Conservation (phyloP, 2,888 invertebrate species). For the Diabrotica balteata region DNA sequence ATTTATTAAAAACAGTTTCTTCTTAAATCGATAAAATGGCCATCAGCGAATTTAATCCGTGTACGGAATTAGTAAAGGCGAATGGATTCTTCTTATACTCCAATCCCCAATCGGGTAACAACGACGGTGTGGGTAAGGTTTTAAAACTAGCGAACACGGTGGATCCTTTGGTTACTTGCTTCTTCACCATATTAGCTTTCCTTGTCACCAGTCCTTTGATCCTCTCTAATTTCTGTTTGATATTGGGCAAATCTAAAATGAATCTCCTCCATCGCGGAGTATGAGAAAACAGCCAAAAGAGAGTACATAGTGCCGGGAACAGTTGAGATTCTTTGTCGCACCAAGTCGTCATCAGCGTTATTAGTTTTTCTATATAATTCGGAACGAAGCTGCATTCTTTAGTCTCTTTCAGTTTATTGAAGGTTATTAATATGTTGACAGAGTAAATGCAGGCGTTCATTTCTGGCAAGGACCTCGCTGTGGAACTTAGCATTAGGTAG, state of each 20-base stretch:
- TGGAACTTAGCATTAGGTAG: slow-evolving; percentile 54
- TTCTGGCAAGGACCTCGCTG: slow-evolving; percentile 69
- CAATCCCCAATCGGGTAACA: slow-evolving; percentile 56
- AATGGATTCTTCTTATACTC: slow-evolving; percentile 51
- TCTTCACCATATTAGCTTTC: slow-evolving; percentile 53
- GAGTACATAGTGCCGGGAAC: slow-evolving; percentile 71
- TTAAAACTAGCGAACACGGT: slow-evolving; percentile 45
- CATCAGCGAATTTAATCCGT: slow-evolving; percentile 35
- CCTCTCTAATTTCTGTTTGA: slow-evolving; percentile 47
- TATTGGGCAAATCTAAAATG: slow-evolving; percentile 48
- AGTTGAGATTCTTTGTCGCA: slow-evolving; percentile 71
- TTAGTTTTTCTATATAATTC: slow-evolving; percentile 66
- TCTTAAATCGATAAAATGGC: too few relatives aligned
- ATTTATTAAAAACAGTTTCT: too few relatives aligned
- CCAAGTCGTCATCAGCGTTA: slow-evolving; percentile 72
- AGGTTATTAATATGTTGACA: slow-evolving; percentile 70
- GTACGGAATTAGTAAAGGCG: slow-evolving; percentile 53
- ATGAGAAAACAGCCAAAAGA: slow-evolving; percentile 72
- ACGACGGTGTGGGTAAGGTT: slow-evolving; percentile 46
- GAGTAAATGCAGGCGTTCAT: slow-evolving; percentile 65
- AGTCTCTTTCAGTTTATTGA: slow-evolving; percentile 69
- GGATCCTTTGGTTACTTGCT: slow-evolving; percentile 34
- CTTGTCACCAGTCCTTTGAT: slow-evolving; percentile 49
- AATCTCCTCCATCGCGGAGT: slow-evolving; percentile 62
- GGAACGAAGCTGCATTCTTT: slow-evolving; percentile 69